Evolutionary conservation across 2,113 vertebrate species (phyloP).

Genomic region (Spermophilus dauricus): DNA sequence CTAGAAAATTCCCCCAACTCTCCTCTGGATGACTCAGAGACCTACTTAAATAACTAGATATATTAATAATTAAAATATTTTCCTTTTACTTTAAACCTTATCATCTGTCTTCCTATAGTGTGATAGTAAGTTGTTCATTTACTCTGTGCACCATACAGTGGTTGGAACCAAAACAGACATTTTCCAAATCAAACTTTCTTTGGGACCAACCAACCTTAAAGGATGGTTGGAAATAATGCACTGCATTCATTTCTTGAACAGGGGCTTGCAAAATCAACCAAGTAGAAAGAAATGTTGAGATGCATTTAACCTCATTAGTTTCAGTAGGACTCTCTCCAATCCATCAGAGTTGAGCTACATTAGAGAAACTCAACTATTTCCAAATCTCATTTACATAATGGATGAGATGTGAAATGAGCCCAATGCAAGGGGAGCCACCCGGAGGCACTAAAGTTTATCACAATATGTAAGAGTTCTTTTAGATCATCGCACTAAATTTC

Average conservation of each 20-base stretch:
- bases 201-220: constrained; percentile 64
- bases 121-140: neutral
- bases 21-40: neutral
- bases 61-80: constrained; percentile 3
- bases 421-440: constrained; percentile 83
- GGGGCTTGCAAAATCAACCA: constrained; percentile 78
- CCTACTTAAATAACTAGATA: neutral
- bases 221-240: neutral
- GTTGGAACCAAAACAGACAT: neutral
- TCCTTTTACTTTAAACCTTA: neutral
- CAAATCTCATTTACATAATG: constrained; percentile 92
- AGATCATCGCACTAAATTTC: constrained; percentile 90
- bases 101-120: neutral
- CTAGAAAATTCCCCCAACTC: rapidly evolving
- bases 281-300: constrained; percentile 88
- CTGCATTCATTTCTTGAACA: constrained; percentile 68
- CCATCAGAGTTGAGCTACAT: constrained; percentile 89
- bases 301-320: constrained; percentile 90
- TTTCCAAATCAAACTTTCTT: neutral
- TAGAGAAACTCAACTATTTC: constrained; percentile 89
- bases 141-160: neutral
- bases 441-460: constrained; percentile 90
- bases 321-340: constrained; percentile 86
- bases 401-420: constrained; percentile 90
- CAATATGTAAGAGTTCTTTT: constrained; percentile 88